Evolutionary conservation across 2,113 vertebrate genomes (phyloP), one percentile per base, ranked within the genome.

Genomic region (Burhinus bistriatus): DNA sequence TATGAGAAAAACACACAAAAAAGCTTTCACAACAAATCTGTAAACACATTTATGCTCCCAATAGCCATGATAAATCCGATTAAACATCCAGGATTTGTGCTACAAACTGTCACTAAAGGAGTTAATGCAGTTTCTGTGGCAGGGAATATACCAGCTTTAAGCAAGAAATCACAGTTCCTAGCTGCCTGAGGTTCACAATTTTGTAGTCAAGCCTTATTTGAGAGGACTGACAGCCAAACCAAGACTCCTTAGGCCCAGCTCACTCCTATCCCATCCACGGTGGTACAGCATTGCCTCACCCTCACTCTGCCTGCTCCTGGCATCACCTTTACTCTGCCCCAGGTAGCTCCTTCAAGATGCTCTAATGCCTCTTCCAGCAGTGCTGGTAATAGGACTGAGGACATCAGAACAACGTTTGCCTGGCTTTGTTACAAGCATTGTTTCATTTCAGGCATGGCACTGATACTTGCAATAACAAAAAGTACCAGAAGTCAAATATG

Each of bases 11-110:
- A 84, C 90, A 94, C 79, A 92, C 83, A 94, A 83, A 97, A 95
- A 88, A 91, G 57, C 90, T 95, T 96, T 97, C 97, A 95, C 92
- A 97, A 95, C 93, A 97, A 93, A 92, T 97, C 96, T 96, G 95
- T 97, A 95, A 96, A 90, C 76, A 93, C 79, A 86, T 91, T 96
- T 83, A 96, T 90, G 71, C 59, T 95, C 94, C 97, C 84, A 95
- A 93, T 96, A 96, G 86, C 29, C 76, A 64, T 27, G 89, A 76
- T 87, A 95, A 95, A 96, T 97, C 96, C 90, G 95, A 91, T 98
- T 95, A 96, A 96, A 91, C 93, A 91, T 89, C 51, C 62, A 81
- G 71, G 76, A 95, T 90, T 95, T 83, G 71, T 51, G 90, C 80
- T 76, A 66, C 52, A 76, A 87, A 90, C 58, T 87, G 23, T 89